These are phyloP conservation scores for Phorcus lineatus DNA, from an alignment of 2,888 invertebrate genomes.

Conservation along the genomic window DNA sequence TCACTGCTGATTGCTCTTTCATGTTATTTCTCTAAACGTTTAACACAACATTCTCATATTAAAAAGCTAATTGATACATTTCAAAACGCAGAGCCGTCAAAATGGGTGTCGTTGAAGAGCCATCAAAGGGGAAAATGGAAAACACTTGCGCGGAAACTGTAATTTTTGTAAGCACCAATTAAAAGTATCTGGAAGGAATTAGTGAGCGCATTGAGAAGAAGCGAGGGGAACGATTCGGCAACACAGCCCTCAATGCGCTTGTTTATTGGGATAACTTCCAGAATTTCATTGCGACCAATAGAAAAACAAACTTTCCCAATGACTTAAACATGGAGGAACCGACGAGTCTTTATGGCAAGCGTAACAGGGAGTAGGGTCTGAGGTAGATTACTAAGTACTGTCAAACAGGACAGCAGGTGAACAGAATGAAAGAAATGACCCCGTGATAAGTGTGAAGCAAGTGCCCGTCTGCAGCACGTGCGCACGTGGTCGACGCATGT, in stretches of 20 bases:
- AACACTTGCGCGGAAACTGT: slow-evolving; percentile 21
- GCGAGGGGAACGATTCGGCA: not conserved
- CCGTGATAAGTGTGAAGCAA: slow-evolving; percentile 15
- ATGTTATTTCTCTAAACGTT: not conserved
- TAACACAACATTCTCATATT: not conserved
- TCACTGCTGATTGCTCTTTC: not conserved
- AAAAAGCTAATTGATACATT: slow-evolving; percentile 21
- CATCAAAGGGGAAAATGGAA: slow-evolving; percentile 19
- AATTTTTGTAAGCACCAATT: slow-evolving; percentile 20
- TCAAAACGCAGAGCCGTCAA: not conserved
- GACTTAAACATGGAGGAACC: slow-evolving; percentile 2
- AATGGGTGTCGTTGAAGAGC: slow-evolving; percentile 22
- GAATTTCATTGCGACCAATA: slow-evolving; percentile 25
- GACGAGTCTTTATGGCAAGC: not conserved
- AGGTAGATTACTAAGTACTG: not conserved
- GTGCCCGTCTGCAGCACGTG: slow-evolving; percentile 12
- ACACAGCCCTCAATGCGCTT: slow-evolving; percentile 24
- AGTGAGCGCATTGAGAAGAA: not conserved
- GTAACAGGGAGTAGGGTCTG: not conserved
- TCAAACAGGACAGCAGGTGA: slow-evolving; percentile 13
- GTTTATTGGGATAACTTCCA: slow-evolving; percentile 29
- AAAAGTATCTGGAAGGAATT: not conserved
- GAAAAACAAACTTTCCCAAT: slow-evolving; percentile 26
- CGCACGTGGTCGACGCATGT: slow-evolving; percentile 20
- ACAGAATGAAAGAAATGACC: slow-evolving; percentile 5